Base-by-base conservation (phyloP, 2,888 invertebrate species). In the Muschampia plurimacula region DNA sequence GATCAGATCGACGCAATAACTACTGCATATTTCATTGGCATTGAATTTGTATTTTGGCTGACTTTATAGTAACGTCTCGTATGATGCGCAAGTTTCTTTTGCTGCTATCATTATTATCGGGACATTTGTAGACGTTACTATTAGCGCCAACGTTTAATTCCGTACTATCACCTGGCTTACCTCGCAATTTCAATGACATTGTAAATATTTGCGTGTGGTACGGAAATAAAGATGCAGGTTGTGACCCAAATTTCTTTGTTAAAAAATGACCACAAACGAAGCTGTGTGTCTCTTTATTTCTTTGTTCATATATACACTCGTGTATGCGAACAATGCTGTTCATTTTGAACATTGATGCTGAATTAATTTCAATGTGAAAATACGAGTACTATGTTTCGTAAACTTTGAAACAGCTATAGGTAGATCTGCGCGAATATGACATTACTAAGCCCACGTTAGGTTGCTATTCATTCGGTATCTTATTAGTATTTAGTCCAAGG, bases 61-160 rank as follows among this genome's bases (percentile, higher is more conserved):
- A 55, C 15, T 64, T 46, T 59, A 46, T 59, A 12, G 46, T 39
- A 65, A 46, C 44, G 70, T 60, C 55, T 46, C 46, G 75, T 75
- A 79, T 9, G 13, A 7, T 60, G 36, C 22, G 13, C 79, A 83
- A 82, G 80, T 83, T 82, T 76, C 79, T 75, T 77, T 77, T 70
- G 64, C 75, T 60, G 62, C 15, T 78, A 78, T 78, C 77, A 78
- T 81, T 81, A 86, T 82, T 82, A 83, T 85, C 84, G 81, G 77
- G 77, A 77, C 79, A 77, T 78, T 80, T 75, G 77, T 80, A 79
- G 75, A 75, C 77, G 79, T 77, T 46, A 52, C 52, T 44, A 44
- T 44, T 72, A 82, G 78, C 84, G 84, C 82, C 82, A 82, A 82
- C 76, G 78, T 81, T 83, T 86, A 86, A 81, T 83, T 86, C 80